Evolutionary conservation across 2,888 invertebrate species (phyloP), one percentile per base, ranked within the genome.

Genomic region (Melanophora roralis): DNA sequence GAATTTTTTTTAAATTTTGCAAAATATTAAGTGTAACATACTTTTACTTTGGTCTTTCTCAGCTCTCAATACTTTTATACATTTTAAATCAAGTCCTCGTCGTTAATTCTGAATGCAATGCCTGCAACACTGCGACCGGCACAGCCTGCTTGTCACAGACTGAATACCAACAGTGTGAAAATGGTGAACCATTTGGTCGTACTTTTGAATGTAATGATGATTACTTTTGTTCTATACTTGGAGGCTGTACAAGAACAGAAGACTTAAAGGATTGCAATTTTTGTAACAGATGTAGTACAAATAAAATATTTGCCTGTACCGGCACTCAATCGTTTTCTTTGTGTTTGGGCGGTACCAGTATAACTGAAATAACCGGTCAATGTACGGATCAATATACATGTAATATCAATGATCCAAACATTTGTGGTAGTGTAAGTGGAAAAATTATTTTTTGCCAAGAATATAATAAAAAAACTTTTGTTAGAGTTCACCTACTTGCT

Each of bases 271-370:
- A 69, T 7, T 84, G 84, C 45, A 4, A 60, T 0, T 45, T 47
- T 0, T 86, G 86, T 38, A 0, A 0, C 0, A 0, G 9, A 12
- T 86, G 86, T 79, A 82, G 81, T 62, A 32, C 1, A 0, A 34
- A 11, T 0, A 12, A n/a, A 0, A 75, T 14, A 3, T 84, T 84
- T 38, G 86, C 86, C 16, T 86, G 86, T 32, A 21, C 75, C 0
- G 83, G 83, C 0, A 79, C 82, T 0, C 67, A 80, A 7, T 81
- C 71, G 0, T 86, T 84, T 43, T 81, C 83, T 0, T 78, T 86
- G 27, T 86, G 86, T 27, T 62, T 86, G 23, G 85, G 84, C 19
- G 14, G 0, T 0, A 0, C 0, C 0, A 16, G 0, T 0, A 16
- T 65, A 1, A 53, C 82, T 0, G 7, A n/a, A 19, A 82, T 84